A percentile compares a stretch with the other conserved stretches of the same genome.
phyloP scores from a whole-genome alignment of 2,797 vertebrate genomes.

The Bovichtus variegatus region DNA sequence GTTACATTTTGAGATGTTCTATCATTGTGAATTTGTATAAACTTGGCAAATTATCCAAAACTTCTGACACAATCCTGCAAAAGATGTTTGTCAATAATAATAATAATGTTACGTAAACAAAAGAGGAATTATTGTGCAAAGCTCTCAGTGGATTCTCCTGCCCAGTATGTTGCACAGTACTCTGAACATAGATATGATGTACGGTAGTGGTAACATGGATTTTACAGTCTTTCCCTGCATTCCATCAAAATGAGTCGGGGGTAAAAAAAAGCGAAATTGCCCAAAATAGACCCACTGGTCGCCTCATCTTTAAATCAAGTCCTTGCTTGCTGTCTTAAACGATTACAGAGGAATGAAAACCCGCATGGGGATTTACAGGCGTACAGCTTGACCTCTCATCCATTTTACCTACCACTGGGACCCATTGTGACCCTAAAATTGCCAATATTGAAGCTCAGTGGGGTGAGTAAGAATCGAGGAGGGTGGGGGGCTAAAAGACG shows the following conservation, averaged over 20 bases:
- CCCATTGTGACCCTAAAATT: slow-evolving; percentile 84
- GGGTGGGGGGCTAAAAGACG: slow-evolving; percentile 55
- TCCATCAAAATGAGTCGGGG: slow-evolving; percentile 51
- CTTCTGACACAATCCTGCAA: slow-evolving; percentile 2
- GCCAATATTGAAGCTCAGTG: slow-evolving; percentile 78
- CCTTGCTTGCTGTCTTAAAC: slow-evolving; percentile 76
- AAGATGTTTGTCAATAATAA: slow-evolving; percentile 5
- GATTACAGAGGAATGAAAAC: slow-evolving; percentile 77
- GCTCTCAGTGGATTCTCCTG: neutral
- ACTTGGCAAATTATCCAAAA: slow-evolving; percentile 37
- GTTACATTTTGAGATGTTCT: slow-evolving; percentile 26
- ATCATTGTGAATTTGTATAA: slow-evolving; percentile 35
- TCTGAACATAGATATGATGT: slow-evolving; percentile 22
- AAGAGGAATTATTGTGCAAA: neutral
- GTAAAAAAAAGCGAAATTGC: slow-evolving; percentile 48
- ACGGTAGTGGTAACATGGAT: neutral
- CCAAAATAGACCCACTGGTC: slow-evolving; percentile 59
- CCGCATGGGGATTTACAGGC: slow-evolving; percentile 76
- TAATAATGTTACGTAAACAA: no score
- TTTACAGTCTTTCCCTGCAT: slow-evolving; percentile 27
- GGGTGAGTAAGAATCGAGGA: slow-evolving; percentile 65
- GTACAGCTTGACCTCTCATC: slow-evolving; percentile 73
- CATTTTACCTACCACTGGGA: slow-evolving; percentile 79
- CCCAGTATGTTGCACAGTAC: neutral
- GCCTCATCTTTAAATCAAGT: slow-evolving; percentile 71